phyloP scores from a whole-genome alignment of 2,797 vertebrate genomes.

The Argyrosomus regius region DNA sequence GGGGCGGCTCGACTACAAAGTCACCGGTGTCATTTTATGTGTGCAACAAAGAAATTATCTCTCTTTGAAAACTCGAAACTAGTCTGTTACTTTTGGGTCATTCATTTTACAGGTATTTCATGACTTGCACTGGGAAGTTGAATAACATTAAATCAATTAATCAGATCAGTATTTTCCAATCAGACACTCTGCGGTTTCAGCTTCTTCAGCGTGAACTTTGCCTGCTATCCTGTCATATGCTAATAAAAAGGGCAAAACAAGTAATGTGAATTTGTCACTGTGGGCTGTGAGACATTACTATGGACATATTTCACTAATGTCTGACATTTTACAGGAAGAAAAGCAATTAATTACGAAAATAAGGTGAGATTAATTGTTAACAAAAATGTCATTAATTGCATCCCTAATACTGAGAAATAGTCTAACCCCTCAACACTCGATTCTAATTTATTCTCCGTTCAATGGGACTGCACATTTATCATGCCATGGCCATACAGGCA shows the following conservation, averaged over 20 bases:
- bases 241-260: background rate
- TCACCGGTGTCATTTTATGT: constrained; percentile 48
- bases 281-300: background rate
- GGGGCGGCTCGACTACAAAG: constrained; percentile 47
- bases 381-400: background rate
- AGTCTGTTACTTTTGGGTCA: background rate
- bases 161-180: background rate
- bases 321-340: background rate
- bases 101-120: background rate
- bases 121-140: background rate
- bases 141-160: background rate
- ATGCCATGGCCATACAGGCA: background rate
- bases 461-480: constrained; percentile 31
- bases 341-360: background rate
- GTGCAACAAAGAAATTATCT: constrained; percentile 6
- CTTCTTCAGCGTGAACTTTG: too few species aligned
- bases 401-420: background rate
- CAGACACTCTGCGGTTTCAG: background rate
- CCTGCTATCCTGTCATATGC: too few species aligned
- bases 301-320: background rate
- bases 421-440: background rate
- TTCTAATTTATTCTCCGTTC: constrained; percentile 18
- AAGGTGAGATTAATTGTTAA: constrained; percentile 1
- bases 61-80: constrained; percentile 1
- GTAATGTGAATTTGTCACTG: background rate